Base-by-base conservation (phyloP, 2,113 vertebrate genomes). In the Emydura subglobosa region DNA sequence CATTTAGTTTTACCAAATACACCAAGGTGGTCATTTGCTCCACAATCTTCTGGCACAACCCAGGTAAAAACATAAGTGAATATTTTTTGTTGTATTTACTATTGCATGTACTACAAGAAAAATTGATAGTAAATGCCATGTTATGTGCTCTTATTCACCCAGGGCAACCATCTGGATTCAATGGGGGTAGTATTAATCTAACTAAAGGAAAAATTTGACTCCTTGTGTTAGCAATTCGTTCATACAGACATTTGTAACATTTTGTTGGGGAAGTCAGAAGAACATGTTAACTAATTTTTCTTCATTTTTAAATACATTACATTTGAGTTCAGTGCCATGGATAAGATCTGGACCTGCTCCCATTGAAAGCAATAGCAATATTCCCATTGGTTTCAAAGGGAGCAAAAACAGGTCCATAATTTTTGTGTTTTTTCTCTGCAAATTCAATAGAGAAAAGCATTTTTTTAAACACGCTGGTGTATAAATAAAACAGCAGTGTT, bases 401-500 rank as follows among this genome's bases (percentile, higher is more conserved):
- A 76, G 25, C 24, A 94, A 47, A 94, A 94, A 47, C 29, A 91
- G 11, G 24, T 25, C 25, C 51, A 87, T 93, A 44, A 82, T 89
- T 90, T 95, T 44, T 2, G 3, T 89, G 29, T 55, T 9, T 85
- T 96, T 93, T 92, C 51, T 61, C 17, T 59, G 82, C 79, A 90
- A 61, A 84, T 19, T 79, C 68, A 68, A 82, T 87, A 51, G 34
- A 88, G 80, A 92, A 94, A 72, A 0, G 1, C 6, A 8, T 42
- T 10, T 93, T 96, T 92, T 92, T 81, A 86, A 93, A 94, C 42
- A 87, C 29, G 34, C 22, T 76, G 34, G 17, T 72, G 89, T 93
- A 83, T 83, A 90, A 90, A 94, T 92, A 93, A 31, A 78, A 90
- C 39, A 90, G 72, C 68, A 44, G 94, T 84, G 95, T 90, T 92